Evolutionary conservation across 2,888 invertebrate species (phyloP).

Genomic region (Aporophyla lueneburgensis): DNA sequence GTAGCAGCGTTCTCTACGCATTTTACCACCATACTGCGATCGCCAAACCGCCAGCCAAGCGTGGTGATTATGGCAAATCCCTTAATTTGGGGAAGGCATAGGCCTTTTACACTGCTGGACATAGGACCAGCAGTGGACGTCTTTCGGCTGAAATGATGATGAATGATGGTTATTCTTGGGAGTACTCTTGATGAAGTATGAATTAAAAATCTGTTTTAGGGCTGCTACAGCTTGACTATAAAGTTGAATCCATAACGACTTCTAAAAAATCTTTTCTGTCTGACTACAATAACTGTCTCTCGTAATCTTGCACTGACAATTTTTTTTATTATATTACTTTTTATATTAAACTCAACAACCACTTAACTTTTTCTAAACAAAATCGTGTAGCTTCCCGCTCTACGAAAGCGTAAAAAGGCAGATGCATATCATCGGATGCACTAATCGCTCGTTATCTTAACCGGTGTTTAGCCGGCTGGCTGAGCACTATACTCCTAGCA

Average conservation of each 20-base stretch:
- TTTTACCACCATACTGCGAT: no score
- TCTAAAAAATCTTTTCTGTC: neutral
- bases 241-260: neutral
- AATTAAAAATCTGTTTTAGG: no score
- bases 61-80: no score
- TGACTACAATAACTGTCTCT: neutral
- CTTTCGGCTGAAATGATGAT: no score
- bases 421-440: constrained; percentile 63
- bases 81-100: no score
- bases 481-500: constrained; percentile 73
- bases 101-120: no score
- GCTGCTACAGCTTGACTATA: no score
- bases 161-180: no score
- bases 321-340: neutral
- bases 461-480: constrained; percentile 81
- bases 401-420: constrained; percentile 56
- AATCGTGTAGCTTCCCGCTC: constrained; percentile 2
- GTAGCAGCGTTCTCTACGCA: no score
- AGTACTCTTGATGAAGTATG: neutral
- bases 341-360: constrained; percentile 10
- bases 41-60: no score
- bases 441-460: constrained; percentile 79
- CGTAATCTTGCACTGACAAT: neutral
- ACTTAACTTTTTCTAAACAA: constrained; percentile 24
- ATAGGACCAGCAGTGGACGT: no score